Evolutionary conservation across 2,113 vertebrate genomes (phyloP).

Genomic region (Corythaeola cristata): DNA sequence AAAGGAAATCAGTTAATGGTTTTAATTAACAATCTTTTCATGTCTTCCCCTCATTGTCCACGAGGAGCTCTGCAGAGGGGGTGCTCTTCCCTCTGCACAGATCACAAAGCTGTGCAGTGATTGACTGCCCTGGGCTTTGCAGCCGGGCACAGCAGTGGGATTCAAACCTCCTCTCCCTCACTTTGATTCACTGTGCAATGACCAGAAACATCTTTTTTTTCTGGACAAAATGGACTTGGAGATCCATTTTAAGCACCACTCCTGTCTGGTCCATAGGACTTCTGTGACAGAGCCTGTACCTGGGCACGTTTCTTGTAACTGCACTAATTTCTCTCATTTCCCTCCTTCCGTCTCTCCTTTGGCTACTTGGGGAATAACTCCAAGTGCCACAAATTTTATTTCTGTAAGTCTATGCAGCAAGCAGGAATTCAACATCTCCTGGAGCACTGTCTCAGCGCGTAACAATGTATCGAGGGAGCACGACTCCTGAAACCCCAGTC

Average conservation of each 20-base stretch:
- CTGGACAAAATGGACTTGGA: background rate
- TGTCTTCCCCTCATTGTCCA: background rate
- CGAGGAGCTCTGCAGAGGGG: background rate
- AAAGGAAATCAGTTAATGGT: background rate
- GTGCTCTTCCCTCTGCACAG: background rate
- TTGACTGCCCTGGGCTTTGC: background rate
- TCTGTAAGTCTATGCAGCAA: background rate
- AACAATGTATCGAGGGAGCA: background rate
- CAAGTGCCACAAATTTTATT: background rate
- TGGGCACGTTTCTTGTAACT: background rate
- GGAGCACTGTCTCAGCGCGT: background rate
- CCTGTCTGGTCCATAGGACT: background rate
- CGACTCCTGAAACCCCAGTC: background rate
- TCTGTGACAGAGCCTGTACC: background rate
- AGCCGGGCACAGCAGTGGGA: background rate
- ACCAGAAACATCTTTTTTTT: background rate
- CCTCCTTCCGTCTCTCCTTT: background rate
- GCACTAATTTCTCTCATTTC: background rate
- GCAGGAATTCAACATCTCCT: background rate
- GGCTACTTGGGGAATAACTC: background rate
- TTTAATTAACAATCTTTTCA: slow-evolving; percentile 31
- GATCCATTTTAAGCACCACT: background rate
- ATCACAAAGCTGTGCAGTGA: background rate
- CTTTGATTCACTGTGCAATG: background rate
- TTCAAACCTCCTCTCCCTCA: background rate